These are phyloP conservation scores for Lasioglossum oenotherae DNA, from an alignment of 2,888 invertebrate species.

Conservation along the genomic window DNA sequence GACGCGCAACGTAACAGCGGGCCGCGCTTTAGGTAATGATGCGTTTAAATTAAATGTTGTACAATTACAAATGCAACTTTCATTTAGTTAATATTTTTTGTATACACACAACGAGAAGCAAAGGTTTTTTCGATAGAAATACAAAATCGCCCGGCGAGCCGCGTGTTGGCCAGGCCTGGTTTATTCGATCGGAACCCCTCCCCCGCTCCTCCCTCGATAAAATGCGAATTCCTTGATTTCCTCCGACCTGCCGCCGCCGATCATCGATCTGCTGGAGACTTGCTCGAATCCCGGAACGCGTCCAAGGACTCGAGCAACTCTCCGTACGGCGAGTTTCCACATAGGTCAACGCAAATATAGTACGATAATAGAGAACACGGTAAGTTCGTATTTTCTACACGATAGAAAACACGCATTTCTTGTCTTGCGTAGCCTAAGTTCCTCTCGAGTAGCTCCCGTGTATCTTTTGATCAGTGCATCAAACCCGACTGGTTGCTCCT, in stretches of 20 bases:
- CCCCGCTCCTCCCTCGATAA: neutral
- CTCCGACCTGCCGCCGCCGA: neutral
- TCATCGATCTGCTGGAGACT: neutral
- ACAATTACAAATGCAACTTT: no score
- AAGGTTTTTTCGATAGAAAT: no score
- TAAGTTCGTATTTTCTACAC: constrained; percentile 50
- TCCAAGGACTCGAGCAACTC: constrained; percentile 34
- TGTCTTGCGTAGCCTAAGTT: constrained; percentile 34
- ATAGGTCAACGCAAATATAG: constrained; percentile 40
- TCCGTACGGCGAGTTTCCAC: constrained; percentile 1
- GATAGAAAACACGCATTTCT: constrained; percentile 31
- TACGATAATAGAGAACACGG: constrained; percentile 51
- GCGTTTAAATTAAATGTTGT: no score
- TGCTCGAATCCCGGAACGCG: constrained; percentile 7
- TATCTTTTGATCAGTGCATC: constrained; percentile 44
- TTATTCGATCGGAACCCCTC: no score
- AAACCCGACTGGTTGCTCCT: constrained; percentile 26
- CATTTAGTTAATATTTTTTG: no score
- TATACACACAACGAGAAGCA: no score
- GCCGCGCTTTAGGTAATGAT: no score
- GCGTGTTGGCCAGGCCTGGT: no score
- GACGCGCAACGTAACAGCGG: no score
- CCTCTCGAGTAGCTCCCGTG: constrained; percentile 11
- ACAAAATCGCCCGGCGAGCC: no score
- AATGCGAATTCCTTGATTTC: neutral